phyloP scores from a whole-genome alignment of 2,888 invertebrate species.

The Napeogenes sylphis region DNA sequence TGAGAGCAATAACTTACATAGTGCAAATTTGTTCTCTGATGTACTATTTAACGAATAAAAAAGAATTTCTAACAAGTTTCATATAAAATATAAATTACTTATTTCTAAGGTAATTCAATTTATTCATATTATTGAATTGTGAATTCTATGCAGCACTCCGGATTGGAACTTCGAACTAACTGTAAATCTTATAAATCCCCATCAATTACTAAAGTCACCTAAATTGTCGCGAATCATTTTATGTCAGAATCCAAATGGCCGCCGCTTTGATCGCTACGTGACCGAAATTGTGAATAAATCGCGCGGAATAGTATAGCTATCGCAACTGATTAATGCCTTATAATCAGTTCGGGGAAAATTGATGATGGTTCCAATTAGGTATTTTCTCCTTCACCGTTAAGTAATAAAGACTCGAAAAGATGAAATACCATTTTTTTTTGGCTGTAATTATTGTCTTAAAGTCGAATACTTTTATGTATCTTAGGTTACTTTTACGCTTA shows the following conservation, averaged over 20 bases:
- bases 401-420: too few relatives aligned
- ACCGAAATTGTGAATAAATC: slow-evolving; percentile 68
- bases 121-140: neutral
- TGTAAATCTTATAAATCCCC: slow-evolving; percentile 28
- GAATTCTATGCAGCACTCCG: slow-evolving; percentile 1
- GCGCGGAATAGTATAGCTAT: slow-evolving; percentile 58
- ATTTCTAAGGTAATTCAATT: neutral
- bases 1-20: neutral
- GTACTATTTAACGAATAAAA: neutral
- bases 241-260: slow-evolving; percentile 52
- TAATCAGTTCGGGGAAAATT: slow-evolving; percentile 34
- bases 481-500: slow-evolving; percentile 7
- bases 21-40: neutral
- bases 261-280: slow-evolving; percentile 64
- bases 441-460: too few relatives aligned
- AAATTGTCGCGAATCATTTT: slow-evolving; percentile 58
- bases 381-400: too few relatives aligned
- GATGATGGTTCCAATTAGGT: slow-evolving; percentile 3
- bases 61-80: neutral
- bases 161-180: neutral
- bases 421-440: too few relatives aligned
- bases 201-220: slow-evolving; percentile 61
- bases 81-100: neutral
- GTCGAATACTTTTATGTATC: too few relatives aligned
- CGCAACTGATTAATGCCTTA: slow-evolving; percentile 37